Evolutionary conservation across 2,888 invertebrate genomes (phyloP).

Genomic region (Metallyticus violacea): DNA sequence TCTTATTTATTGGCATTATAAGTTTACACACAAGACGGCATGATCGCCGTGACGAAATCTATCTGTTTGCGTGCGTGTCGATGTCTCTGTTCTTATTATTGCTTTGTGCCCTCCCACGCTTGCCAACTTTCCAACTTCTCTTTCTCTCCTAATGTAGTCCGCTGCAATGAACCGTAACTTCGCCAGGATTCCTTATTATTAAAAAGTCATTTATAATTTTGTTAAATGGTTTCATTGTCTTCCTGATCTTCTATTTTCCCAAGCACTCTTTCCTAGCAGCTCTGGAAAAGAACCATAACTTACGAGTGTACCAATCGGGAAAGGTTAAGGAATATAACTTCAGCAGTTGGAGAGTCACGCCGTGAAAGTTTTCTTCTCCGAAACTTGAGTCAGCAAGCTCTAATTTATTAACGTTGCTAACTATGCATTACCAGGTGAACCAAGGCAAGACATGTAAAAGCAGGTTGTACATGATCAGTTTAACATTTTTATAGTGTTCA

Average conservation of each 20-base stretch:
- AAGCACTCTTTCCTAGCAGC: too few species aligned
- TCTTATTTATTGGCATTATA: not conserved
- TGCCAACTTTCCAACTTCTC: not conserved
- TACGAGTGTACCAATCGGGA: not conserved
- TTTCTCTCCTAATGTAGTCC: not conserved
- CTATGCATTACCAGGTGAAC: not conserved
- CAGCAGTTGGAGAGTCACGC: not conserved
- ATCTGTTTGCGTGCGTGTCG: not conserved
- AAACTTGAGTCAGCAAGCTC: not conserved
- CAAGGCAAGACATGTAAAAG: not conserved
- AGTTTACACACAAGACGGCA: not conserved
- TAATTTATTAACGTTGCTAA: not conserved
- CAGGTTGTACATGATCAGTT: not conserved
- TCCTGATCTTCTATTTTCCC: not conserved
- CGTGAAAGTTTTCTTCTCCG: not conserved
- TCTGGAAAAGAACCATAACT: not conserved
- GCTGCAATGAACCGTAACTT: not conserved
- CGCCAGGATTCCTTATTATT: not conserved
- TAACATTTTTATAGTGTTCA: not conserved
- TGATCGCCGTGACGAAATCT: slow-evolving; percentile 1
- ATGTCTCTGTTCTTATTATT: not conserved
- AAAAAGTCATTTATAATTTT: not conserved
- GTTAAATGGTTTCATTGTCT: not conserved
- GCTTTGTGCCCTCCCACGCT: not conserved
- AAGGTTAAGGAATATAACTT: not conserved